Percentiles rank a stretch among this genome's conserved stretches.
Evolutionary conservation across 2,113 vertebrate species (phyloP).

Genomic region (Girardinichthys multiradiatus): DNA sequence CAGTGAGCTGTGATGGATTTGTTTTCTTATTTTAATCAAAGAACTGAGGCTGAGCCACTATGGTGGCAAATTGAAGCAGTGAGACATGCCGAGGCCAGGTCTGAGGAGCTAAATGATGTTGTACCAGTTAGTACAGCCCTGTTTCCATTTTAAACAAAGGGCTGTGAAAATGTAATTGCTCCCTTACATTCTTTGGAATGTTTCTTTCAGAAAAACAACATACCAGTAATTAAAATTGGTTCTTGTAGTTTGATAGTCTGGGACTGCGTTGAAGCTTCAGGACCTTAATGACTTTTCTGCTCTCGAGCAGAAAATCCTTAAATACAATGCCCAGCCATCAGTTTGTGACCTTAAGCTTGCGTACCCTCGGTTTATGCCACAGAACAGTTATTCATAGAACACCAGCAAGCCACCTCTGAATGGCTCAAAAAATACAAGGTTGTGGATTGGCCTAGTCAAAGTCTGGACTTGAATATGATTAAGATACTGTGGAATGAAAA

Average conservation of each 20-base stretch:
- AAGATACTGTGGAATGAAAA: not conserved
- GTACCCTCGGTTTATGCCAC: not conserved
- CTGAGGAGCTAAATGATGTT: not conserved
- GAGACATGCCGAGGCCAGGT: not conserved
- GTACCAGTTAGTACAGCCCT: not conserved
- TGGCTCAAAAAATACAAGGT: not conserved
- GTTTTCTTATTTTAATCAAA: not conserved
- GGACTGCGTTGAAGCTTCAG: too few relatives aligned
- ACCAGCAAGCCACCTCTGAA: too few relatives aligned
- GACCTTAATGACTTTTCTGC: too few relatives aligned
- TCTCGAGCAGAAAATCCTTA: too few relatives aligned
- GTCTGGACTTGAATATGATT: not conserved
- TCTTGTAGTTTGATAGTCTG: too few relatives aligned
- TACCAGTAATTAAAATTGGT: too few relatives aligned
- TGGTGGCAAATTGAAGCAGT: conserved; percentile 9
- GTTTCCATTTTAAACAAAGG: conserved; percentile 8
- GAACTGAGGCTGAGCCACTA: not conserved
- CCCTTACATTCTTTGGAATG: too few relatives aligned
- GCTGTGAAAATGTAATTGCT: not conserved
- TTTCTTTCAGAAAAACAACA: too few relatives aligned
- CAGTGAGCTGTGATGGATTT: not conserved
- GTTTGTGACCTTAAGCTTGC: not conserved
- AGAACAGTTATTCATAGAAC: not conserved
- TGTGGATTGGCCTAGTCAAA: not conserved
- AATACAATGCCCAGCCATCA: too few relatives aligned